Percentiles rank a stretch among this genome's conserved stretches.
These are phyloP conservation scores for Gymnarchus niloticus DNA, from an alignment of 2,113 vertebrate genomes.

Conservation along the genomic window DNA sequence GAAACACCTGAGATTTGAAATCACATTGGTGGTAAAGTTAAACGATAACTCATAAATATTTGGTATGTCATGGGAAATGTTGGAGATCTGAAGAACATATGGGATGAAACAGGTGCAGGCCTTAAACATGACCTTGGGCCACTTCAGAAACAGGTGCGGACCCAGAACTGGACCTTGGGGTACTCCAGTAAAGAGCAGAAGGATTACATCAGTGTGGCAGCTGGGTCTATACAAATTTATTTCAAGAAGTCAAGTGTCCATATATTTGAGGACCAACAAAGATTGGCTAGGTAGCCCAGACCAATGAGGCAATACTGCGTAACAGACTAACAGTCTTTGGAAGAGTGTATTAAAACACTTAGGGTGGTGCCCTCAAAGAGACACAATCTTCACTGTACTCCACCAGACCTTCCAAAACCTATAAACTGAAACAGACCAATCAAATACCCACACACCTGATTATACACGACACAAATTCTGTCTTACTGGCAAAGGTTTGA, in stretches of 20 bases:
- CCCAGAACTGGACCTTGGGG: background rate
- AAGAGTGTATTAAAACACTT: background rate
- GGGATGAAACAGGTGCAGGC: background rate
- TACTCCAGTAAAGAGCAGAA: background rate
- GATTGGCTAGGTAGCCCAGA: background rate
- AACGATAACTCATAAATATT: constrained; percentile 32
- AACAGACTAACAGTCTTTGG: background rate
- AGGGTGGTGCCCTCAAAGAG: background rate
- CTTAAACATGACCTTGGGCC: background rate
- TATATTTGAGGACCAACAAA: background rate
- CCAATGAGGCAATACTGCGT: background rate
- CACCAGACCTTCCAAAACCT: background rate
- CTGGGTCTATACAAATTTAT: background rate
- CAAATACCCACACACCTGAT: too few relatives aligned
- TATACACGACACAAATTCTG: background rate
- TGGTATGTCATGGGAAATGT: constrained; percentile 42
- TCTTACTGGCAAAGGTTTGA: too few relatives aligned
- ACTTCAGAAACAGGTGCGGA: too few relatives aligned
- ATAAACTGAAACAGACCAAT: background rate
- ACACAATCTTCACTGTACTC: background rate
- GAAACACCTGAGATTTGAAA: background rate
- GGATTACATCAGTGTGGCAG: background rate
- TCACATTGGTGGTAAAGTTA: background rate
- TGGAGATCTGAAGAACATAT: background rate
- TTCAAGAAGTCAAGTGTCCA: background rate